Conservation (phyloP, 2,888 invertebrate species). For the Netelia fuscicornis region DNA sequence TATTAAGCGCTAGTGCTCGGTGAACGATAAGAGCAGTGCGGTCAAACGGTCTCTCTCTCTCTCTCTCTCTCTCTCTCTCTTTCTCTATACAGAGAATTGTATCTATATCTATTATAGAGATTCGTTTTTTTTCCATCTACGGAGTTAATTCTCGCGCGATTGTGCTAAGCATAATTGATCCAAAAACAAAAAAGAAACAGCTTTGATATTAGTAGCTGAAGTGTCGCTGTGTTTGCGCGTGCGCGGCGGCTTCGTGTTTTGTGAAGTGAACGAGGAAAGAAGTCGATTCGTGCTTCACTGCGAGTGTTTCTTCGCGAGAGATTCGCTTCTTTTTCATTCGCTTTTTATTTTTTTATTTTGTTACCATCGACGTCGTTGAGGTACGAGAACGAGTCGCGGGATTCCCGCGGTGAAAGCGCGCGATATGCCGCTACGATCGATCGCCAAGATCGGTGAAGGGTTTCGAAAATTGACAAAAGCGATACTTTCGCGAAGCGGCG, state of each 20-base stretch:
- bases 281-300: background rate
- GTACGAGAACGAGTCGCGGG: constrained; percentile 44
- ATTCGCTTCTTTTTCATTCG: background rate
- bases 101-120: constrained; percentile 10
- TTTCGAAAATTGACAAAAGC: constrained; percentile 54
- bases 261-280: constrained; percentile 12
- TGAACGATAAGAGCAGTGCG: constrained; percentile 61
- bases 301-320: background rate
- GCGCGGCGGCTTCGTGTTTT: background rate
- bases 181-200: constrained; percentile 1
- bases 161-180: constrained; percentile 25
- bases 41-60: constrained; percentile 10
- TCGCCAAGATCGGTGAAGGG: constrained; percentile 40
- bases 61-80: no score
- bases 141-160: constrained; percentile 24
- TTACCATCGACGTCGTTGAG: constrained; percentile 6
- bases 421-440: constrained; percentile 54
- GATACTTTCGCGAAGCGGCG: constrained; percentile 7
- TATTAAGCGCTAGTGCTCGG: constrained; percentile 26
- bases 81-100: constrained; percentile 25
- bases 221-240: background rate
- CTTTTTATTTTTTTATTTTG: background rate
- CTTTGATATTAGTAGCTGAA: constrained; percentile 9
- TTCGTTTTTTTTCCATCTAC: constrained; percentile 44
- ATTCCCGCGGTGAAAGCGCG: constrained; percentile 63